A percentile compares a stretch with the other conserved stretches of the same genome.
Evolutionary conservation across 2,888 invertebrate genomes (phyloP).

Genomic region (Tortrix viridana): DNA sequence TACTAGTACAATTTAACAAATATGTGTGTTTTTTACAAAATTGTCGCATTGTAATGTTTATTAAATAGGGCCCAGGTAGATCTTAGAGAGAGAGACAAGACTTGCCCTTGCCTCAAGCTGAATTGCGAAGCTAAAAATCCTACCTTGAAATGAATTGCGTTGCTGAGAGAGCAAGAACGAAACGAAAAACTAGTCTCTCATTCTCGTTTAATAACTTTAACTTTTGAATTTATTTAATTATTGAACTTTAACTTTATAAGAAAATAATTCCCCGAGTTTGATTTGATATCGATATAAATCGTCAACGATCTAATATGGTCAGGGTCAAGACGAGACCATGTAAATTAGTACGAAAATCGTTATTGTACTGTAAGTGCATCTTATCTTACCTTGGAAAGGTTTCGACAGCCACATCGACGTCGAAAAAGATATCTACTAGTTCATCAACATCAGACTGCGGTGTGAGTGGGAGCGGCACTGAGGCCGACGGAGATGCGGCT

Average conservation of each 20-base stretch:
- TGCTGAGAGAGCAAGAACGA: neutral
- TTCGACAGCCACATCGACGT: conserved; percentile 78
- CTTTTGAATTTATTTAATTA: too few species aligned
- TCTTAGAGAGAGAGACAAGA: too few species aligned
- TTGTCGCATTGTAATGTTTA: too few species aligned
- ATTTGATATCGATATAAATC: neutral
- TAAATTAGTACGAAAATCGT: conserved; percentile 14
- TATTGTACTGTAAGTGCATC: neutral
- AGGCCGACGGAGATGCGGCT: conserved; percentile 70
- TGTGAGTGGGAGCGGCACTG: conserved; percentile 76
- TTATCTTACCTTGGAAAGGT: conserved; percentile 70
- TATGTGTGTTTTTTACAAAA: too few species aligned
- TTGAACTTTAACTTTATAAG: too few species aligned
- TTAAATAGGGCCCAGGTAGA: too few species aligned
- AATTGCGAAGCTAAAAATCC: too few species aligned
- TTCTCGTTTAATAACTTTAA: too few species aligned
- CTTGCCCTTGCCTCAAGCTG: too few species aligned
- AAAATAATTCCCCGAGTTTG: too few species aligned
- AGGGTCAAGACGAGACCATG: conserved; percentile 29
- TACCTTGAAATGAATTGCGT: neutral
- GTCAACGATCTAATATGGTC: conserved; percentile 24
- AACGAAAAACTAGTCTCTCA: conserved; percentile 6
- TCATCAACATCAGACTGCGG: conserved; percentile 78
- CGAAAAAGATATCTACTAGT: conserved; percentile 78
- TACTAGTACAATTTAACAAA: too few species aligned